Evolutionary conservation across 2,888 invertebrate species (phyloP).

Genomic region (Cheilosia impressa): DNA sequence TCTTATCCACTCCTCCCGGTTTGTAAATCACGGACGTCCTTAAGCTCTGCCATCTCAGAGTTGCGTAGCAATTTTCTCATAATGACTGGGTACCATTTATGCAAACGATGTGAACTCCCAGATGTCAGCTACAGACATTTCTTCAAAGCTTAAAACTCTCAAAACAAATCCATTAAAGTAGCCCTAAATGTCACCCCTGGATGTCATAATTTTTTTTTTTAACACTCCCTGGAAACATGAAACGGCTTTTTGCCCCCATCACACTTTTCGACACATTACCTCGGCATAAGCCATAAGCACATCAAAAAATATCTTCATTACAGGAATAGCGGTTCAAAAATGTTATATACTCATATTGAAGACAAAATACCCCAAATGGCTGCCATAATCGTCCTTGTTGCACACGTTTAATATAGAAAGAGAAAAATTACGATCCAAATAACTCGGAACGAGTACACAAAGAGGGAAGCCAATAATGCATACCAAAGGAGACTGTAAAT

Average conservation of each 20-base stretch:
- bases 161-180: slow-evolving; percentile 31
- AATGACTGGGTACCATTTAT: no score
- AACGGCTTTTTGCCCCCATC: slow-evolving; percentile 3
- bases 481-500: slow-evolving; percentile 13
- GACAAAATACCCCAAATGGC: slow-evolving; percentile 31
- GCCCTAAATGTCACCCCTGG: slow-evolving; percentile 2
- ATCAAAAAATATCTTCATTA: slow-evolving; percentile 60
- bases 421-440: slow-evolving; percentile 5
- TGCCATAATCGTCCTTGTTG: slow-evolving; percentile 40
- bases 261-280: slow-evolving; percentile 11
- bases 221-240: slow-evolving; percentile 10
- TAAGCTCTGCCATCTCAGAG: no score
- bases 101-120: slow-evolving; percentile 8
- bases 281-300: neutral
- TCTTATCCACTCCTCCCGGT: no score
- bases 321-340: slow-evolving; percentile 12
- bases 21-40: no score
- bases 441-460: slow-evolving; percentile 7
- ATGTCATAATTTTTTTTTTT: neutral
- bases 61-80: no score
- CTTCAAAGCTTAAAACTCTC: slow-evolving; percentile 24
- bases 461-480: slow-evolving; percentile 18
- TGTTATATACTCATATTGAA: slow-evolving; percentile 17
- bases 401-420: slow-evolving; percentile 5
- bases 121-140: slow-evolving; percentile 13